Percentiles rank a stretch among this genome's conserved stretches.
Evolutionary conservation across 2,888 invertebrate species (phyloP).

Genomic region (Cephus pulcher): DNA sequence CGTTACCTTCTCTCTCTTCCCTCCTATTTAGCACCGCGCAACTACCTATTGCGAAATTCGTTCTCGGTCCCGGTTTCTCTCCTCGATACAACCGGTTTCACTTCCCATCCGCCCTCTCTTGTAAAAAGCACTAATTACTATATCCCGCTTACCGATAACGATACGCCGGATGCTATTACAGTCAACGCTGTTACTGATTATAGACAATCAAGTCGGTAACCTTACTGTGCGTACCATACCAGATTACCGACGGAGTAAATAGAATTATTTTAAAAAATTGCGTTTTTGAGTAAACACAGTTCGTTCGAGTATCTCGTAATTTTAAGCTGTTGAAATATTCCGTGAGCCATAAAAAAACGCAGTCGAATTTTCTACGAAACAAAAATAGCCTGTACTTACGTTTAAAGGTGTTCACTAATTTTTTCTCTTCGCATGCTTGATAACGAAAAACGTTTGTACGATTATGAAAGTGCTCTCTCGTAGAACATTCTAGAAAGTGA

Average conservation of each 20-base stretch:
- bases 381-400: neutral
- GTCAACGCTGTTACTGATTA: neutral
- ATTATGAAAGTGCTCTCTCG: neutral
- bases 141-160: constrained; percentile 32
- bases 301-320: no score
- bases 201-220: constrained; percentile 1
- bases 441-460: neutral
- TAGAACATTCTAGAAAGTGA: neutral
- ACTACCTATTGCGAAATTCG: constrained; percentile 17
- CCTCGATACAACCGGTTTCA: neutral
- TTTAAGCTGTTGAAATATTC: no score
- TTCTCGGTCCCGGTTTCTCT: neutral
- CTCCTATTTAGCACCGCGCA: constrained; percentile 22
- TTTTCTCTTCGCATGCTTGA: neutral
- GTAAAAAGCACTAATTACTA: constrained; percentile 33
- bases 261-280: neutral
- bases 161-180: constrained; percentile 33
- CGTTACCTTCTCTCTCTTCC: constrained; percentile 9
- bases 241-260: neutral
- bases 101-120: constrained; percentile 20
- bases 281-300: neutral
- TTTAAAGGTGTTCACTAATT: neutral
- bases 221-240: constrained; percentile 20
- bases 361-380: neutral
- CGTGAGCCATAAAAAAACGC: neutral